Evolutionary conservation across 2,888 invertebrate species (phyloP), one percentile per base, ranked within the genome.

Genomic region (Eristalis arbustorum): DNA sequence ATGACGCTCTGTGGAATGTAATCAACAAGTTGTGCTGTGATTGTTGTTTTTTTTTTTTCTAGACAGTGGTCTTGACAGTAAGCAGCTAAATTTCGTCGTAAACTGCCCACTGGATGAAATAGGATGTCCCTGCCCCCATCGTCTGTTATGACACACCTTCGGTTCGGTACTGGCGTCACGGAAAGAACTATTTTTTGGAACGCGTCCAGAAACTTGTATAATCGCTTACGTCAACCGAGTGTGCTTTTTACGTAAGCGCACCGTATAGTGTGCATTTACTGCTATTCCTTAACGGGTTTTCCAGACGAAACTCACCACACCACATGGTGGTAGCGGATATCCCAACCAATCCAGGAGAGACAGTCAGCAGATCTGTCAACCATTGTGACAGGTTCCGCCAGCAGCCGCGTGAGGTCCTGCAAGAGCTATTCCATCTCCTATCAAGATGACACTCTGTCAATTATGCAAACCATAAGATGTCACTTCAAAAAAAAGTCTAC

Each of bases 61-160:
- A 18, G 49, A 18, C 8, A 23, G 14, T 59, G 25, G 14, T 14
- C 23, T 59, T 59, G 25, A 25, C 25, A 59, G 14, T 13, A 18
- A 18, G 49, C 49, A 49, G n/a, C 18, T 49, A 59, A 59, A 59
- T 59, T 25, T 25, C 25, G 23, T 59, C 59, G 59, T 59, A 59
- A 59, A 59, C 6, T 1, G 59, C 25, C 13, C 13, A 11, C 59
- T 1, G 18, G 42, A 42, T 14, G 42, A 23, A 23, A 25, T 25
- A 14, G 4, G 5, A 13, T 59, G 11, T 59, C 10, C 10, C 61
- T 23, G 2, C 23, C n/a, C 13, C 13, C 18, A 49, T 3, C 31
- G 56, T 67, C 28, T 62, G 68, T 62, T 76, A 62, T 56, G 76
- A 76, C 76, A 76, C 76, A 49, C 68, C 76, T 76, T 37, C 68